Percentiles rank a stretch among this genome's conserved stretches.
phyloP scores from a whole-genome alignment of 2,797 vertebrate species.

The Ptychadena robeensis region DNA sequence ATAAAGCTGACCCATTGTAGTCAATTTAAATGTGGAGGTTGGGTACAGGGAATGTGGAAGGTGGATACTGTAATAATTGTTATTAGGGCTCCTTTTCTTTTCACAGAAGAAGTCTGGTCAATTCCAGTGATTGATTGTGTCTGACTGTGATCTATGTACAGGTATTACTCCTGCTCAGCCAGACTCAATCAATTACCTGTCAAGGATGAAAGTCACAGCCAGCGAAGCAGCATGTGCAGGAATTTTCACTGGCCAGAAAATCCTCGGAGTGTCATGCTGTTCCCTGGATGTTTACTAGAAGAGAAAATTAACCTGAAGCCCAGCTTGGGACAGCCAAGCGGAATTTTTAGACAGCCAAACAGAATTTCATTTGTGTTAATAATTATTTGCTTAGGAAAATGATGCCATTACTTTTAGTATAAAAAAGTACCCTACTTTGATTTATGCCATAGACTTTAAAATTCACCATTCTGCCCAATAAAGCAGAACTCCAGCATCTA shows the following conservation, averaged over 20 bases:
- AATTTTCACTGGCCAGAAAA: background rate
- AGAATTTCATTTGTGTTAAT: background rate
- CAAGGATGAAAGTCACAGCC: constrained; percentile 11
- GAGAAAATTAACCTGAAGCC: background rate
- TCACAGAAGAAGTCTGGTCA: background rate
- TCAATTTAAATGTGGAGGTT: background rate
- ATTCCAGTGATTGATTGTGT: constrained; percentile 12
- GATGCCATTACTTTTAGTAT: too few relatives aligned
- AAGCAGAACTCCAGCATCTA: too few relatives aligned
- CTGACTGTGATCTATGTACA: constrained; percentile 6
- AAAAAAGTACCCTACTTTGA: too few relatives aligned
- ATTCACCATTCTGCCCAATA: too few relatives aligned
- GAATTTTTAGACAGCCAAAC: too few relatives aligned
- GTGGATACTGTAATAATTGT: background rate
- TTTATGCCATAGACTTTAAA: too few relatives aligned
- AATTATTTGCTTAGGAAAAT: too few relatives aligned
- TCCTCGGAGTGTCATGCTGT: background rate
- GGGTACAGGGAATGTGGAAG: background rate
- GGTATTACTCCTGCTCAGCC: constrained; percentile 8
- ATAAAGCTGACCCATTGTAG: background rate
- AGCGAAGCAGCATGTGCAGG: background rate
- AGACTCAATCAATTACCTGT: constrained; percentile 14
- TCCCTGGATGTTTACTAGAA: background rate
- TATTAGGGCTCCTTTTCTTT: constrained; percentile 5
- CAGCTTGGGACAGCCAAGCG: background rate